A percentile compares a stretch with the other conserved stretches of the same genome.
These are phyloP conservation scores for Malacoraja senta DNA, from an alignment of 2,797 vertebrate species.

Conservation along the genomic window DNA sequence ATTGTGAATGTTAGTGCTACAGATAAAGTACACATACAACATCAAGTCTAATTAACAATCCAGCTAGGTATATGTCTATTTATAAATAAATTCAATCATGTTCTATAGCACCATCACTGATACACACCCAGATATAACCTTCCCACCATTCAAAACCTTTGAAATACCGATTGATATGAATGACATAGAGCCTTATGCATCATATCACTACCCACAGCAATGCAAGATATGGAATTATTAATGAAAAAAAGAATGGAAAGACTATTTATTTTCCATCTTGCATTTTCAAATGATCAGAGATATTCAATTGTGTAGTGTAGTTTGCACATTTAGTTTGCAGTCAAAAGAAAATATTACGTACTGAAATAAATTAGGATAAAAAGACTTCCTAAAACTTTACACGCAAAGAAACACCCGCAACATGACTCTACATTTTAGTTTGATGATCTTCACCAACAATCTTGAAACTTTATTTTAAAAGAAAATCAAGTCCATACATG, in stretches of 20 bases:
- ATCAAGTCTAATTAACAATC: slow-evolving; percentile 14
- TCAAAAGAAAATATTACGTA: not conserved
- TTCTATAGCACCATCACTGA: slow-evolving; percentile 18
- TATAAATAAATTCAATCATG: slow-evolving; percentile 2
- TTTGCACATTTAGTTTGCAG: not conserved
- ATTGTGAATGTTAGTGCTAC: not conserved
- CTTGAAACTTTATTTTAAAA: not conserved
- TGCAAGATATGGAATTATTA: not conserved
- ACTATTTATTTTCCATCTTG: not conserved
- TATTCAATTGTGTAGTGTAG: not conserved
- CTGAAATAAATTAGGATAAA: not conserved
- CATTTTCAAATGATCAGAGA: not conserved
- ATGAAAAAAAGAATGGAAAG: not conserved
- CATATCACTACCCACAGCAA: not conserved
- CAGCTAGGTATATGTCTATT: not conserved
- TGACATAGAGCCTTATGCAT: not conserved
- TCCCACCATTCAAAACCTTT: not conserved
- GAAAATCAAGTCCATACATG: not conserved
- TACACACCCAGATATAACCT: not conserved
- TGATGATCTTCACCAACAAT: not conserved
- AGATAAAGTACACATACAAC: slow-evolving; percentile 9
- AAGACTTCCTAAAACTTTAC: not conserved
- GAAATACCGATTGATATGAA: not conserved
- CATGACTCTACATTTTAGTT: not conserved
- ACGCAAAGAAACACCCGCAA: not conserved